Conservation (phyloP, 2,888 invertebrate genomes). For the Steromphala cineraria region DNA sequence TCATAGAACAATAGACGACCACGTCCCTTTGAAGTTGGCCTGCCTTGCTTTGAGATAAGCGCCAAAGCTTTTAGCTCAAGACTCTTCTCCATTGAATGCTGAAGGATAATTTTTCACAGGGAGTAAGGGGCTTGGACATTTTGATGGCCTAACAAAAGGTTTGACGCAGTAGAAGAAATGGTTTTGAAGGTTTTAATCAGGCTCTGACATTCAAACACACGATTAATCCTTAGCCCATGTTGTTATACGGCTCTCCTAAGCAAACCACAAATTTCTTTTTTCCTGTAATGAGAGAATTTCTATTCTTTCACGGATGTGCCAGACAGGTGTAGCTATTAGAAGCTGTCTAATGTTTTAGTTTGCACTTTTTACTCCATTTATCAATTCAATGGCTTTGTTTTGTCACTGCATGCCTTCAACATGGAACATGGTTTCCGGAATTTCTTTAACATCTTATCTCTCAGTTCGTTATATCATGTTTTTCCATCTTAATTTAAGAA, state of each 20-base stretch:
- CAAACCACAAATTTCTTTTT: constrained; percentile 11
- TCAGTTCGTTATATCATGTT: too few species aligned
- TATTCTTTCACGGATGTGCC: background rate
- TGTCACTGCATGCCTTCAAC: background rate
- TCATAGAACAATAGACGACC: constrained; percentile 13
- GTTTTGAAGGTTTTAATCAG: constrained; percentile 21
- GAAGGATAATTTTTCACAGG: constrained; percentile 20
- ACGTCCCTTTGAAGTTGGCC: background rate
- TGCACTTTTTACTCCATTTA: background rate
- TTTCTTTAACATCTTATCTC: too few species aligned
- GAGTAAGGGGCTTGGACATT: background rate
- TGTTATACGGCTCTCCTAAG: background rate
- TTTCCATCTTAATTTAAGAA: too few species aligned
- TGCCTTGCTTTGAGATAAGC: constrained; percentile 10
- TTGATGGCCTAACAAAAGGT: constrained; percentile 20
- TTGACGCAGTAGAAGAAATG: constrained; percentile 13
- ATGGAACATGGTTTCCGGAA: background rate
- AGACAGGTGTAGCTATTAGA: background rate
- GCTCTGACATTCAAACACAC: constrained; percentile 15
- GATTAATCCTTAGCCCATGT: constrained; percentile 1
- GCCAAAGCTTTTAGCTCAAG: constrained; percentile 4
- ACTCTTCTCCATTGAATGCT: constrained; percentile 8
- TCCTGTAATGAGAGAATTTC: constrained; percentile 5
- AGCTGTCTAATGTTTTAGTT: background rate
- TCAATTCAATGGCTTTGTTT: constrained; percentile 9